Evolutionary conservation across 2,888 invertebrate genomes (phyloP).

Genomic region (Onthophagus sagittarius): DNA sequence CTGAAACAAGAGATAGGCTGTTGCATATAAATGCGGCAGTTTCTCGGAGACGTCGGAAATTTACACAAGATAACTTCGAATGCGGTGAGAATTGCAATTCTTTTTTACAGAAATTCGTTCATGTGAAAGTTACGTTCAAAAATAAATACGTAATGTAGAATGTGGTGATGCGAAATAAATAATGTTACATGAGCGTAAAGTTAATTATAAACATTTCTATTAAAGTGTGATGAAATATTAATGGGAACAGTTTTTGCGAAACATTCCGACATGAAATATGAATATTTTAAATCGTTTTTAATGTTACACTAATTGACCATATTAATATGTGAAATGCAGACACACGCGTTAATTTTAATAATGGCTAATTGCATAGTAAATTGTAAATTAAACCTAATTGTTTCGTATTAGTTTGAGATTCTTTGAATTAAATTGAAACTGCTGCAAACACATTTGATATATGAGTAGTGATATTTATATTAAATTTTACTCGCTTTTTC

Average conservation of each 20-base stretch:
- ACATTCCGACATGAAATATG: neutral
- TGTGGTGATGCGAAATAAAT: too few relatives aligned
- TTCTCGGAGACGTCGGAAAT: neutral
- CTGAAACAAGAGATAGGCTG: slow-evolving; percentile 46
- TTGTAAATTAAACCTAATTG: neutral
- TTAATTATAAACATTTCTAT: too few relatives aligned
- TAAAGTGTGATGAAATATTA: neutral
- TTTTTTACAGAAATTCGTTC: neutral
- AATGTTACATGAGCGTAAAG: too few relatives aligned
- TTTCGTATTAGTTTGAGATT: neutral
- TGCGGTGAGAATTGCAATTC: neutral
- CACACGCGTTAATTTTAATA: neutral
- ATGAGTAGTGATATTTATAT: too few relatives aligned
- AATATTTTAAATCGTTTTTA: neutral
- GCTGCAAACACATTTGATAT: too few relatives aligned
- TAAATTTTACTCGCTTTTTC: too few relatives aligned
- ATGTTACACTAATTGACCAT: neutral
- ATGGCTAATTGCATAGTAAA: neutral
- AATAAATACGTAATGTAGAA: neutral
- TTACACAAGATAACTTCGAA: neutral
- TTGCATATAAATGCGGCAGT: neutral
- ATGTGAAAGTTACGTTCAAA: neutral
- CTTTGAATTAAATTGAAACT: neutral
- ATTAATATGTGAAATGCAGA: neutral
- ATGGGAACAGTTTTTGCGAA: neutral